These are phyloP conservation scores for Cottoperca gobio DNA, from an alignment of 2,797 vertebrate species.

Conservation along the genomic window DNA sequence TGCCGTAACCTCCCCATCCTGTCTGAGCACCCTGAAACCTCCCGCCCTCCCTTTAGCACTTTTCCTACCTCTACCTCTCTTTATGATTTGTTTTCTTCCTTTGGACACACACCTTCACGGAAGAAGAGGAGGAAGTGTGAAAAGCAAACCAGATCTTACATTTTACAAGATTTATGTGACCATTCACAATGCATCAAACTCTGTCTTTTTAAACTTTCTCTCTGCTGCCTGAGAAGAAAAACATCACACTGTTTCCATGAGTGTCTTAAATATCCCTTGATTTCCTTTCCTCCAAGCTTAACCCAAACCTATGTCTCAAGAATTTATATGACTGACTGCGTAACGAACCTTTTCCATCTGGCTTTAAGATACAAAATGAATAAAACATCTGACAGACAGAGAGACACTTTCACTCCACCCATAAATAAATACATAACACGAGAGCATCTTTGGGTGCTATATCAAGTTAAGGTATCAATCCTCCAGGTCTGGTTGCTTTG, in stretches of 20 bases:
- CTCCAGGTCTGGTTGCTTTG: too few relatives aligned
- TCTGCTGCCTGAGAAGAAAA: constrained; percentile 35
- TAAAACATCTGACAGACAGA: constrained; percentile 73
- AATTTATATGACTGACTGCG: constrained; percentile 60
- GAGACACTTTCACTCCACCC: constrained; percentile 56
- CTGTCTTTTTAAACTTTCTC: constrained; percentile 5
- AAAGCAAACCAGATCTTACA: constrained; percentile 15
- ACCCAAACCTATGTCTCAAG: constrained; percentile 42
- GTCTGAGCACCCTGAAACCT: constrained; percentile 47
- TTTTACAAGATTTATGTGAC: constrained; percentile 26
- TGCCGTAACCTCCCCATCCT: constrained; percentile 59
- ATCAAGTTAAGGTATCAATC: neutral
- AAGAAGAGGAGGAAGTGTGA: constrained; percentile 7
- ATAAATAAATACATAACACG: constrained; percentile 37
- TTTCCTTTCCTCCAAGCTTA: constrained; percentile 35
- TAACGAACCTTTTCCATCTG: constrained; percentile 74
- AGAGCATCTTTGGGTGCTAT: constrained; percentile 14
- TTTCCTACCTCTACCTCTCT: neutral
- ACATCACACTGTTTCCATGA: constrained; percentile 42
- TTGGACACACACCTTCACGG: constrained; percentile 12
- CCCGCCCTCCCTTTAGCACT: neutral
- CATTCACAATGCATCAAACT: constrained; percentile 28
- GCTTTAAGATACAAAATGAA: constrained; percentile 63
- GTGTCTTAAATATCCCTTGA: constrained; percentile 38
- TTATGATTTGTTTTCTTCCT: constrained; percentile 35